Percentiles rank a stretch among this genome's conserved stretches.
Conservation (phyloP, 1,140 invertebrate genomes). For the Brachionus angularis region DNA sequence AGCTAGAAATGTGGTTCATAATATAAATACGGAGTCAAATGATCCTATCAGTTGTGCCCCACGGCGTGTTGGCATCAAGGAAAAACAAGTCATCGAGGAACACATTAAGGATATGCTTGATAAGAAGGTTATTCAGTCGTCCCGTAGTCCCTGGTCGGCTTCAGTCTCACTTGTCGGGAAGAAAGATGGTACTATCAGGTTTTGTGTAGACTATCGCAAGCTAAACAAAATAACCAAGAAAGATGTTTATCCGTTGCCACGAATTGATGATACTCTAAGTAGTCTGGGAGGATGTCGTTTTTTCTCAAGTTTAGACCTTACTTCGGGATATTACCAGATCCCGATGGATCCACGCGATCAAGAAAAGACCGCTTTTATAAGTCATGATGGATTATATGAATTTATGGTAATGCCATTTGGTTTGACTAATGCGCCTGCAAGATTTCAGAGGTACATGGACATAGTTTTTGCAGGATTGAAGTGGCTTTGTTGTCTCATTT, state of each 20-base stretch:
- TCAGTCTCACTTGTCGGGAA: constrained; percentile 27
- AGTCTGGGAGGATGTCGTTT: background rate
- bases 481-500: constrained; percentile 47
- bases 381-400: constrained; percentile 45
- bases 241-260: constrained; percentile 26
- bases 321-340: constrained; percentile 35
- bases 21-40: background rate
- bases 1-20: background rate
- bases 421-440: constrained; percentile 52
- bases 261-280: constrained; percentile 21
- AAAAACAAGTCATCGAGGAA: background rate
- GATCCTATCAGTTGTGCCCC: background rate
- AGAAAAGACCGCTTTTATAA: constrained; percentile 26
- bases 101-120: background rate
- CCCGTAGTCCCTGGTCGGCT: constrained; percentile 4
- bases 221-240: constrained; percentile 34
- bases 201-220: constrained; percentile 35
- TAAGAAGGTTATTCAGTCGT: background rate
- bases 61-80: background rate
- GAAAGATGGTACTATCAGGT: constrained; percentile 15
- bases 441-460: constrained; percentile 52
- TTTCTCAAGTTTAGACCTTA: constrained; percentile 18
- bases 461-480: constrained; percentile 22
- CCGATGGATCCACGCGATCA: background rate
- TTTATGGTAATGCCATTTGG: constrained; percentile 57